phyloP scores from a whole-genome alignment of 2,888 invertebrate species.

The Rhagonycha fulva region DNA sequence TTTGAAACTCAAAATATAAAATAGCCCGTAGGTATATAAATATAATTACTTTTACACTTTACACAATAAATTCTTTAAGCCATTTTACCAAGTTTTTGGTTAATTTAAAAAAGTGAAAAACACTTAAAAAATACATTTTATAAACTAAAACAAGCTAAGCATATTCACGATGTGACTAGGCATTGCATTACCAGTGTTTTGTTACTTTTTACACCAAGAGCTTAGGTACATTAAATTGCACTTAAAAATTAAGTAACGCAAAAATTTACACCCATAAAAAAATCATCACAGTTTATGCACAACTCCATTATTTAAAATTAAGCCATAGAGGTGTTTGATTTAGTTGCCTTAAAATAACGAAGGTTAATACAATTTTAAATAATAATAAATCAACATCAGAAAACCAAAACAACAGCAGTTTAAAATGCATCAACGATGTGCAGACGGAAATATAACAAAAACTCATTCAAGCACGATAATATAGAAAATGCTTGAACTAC shows the following conservation, averaged over 20 bases:
- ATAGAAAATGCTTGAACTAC: background rate
- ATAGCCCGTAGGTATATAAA: background rate
- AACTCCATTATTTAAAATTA: background rate
- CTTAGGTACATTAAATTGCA: background rate
- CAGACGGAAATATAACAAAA: background rate
- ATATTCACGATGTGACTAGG: background rate
- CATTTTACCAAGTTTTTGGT: background rate
- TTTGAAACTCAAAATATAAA: background rate
- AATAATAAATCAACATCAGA: background rate
- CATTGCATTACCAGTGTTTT: background rate
- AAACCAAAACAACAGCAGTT: background rate
- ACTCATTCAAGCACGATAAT: background rate
- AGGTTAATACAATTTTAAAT: background rate
- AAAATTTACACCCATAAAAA: background rate
- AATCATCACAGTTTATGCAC: background rate
- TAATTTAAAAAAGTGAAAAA: background rate
- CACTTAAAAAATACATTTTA: background rate
- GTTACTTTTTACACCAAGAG: background rate
- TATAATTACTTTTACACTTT: background rate
- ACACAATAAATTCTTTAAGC: background rate
- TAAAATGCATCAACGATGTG: background rate
- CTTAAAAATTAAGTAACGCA: background rate
- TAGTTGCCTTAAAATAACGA: background rate
- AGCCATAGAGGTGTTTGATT: background rate
- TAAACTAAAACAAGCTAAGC: background rate